Base-by-base conservation (phyloP, 37 sponge, comb jelly and placozoan genomes). In the Oopsacas minuta region DNA sequence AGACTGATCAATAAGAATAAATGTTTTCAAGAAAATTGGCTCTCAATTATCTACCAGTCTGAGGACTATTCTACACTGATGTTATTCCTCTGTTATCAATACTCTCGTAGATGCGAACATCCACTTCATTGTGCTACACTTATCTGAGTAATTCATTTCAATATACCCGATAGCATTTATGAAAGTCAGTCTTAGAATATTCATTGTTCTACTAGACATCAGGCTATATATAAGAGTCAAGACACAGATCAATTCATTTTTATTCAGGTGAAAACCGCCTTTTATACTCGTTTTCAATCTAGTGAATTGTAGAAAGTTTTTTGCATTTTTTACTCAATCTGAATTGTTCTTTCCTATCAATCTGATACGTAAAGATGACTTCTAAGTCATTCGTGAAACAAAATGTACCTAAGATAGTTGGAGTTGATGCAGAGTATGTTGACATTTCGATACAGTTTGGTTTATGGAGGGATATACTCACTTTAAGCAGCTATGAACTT, bases 361-460 rank as follows among this genome's bases (percentile, higher is more conserved):
- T 32, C 20, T 3, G 75, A 61, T 61, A 3, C 75, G 1, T 25
- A 61, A 3, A 7, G 1, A 61, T 25, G 75, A n/a, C 75, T 3
- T 61, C 30, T 3, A 61, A n/a, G 15, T 15, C 49, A 17, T 15
- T 17, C 75, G 1, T 3, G 75, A 3, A 34, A 61, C 75, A n/a
- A 34, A 61, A 34, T n/a, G 28, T 61, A 34, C 20, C 20, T 12
- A 61, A 61, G 3, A 61, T 61, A 61, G 28, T n/a, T 5, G 30
- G 28, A 3, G 75, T 61, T 12, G 75, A 61, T 32, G 75, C 75
- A 3, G 75, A 61, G 75, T 61, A 61, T 12, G 75, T 61, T 20
- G 75, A 61, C 30, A 61, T 61, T 3, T 61, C 75, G 28, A 61
- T 61, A 61, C 75, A 61, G 75, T 61, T 61, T n/a, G 75, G 75